These are phyloP conservation scores for Drosophila dunni DNA, from an alignment of 1,140 invertebrate genomes.

Conservation along the genomic window DNA sequence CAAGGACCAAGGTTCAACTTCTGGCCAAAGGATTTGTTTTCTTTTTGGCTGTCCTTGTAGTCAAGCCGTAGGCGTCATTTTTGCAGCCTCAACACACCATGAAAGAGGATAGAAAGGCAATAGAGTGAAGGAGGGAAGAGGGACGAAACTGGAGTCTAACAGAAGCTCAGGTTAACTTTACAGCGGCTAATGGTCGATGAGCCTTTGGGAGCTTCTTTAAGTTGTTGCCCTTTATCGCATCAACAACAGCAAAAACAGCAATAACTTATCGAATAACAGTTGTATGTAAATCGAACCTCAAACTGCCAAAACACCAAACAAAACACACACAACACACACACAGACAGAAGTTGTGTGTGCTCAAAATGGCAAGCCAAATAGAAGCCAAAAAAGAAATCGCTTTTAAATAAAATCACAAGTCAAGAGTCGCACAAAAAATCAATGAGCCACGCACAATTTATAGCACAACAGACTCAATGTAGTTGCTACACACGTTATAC, in stretches of 20 bases:
- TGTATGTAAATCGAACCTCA: conserved; percentile 48
- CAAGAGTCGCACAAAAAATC: conserved; percentile 50
- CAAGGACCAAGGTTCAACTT: conserved; percentile 15
- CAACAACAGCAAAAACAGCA: conserved; percentile 32
- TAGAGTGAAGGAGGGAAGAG: neutral
- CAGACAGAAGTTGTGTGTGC: neutral
- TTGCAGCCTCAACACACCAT: conserved; percentile 1
- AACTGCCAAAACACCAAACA: conserved; percentile 2
- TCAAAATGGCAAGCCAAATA: conserved; percentile 40
- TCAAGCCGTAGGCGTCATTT: conserved; percentile 34
- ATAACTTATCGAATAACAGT: conserved; percentile 9
- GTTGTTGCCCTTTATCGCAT: conserved; percentile 39
- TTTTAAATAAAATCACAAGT: conserved; percentile 69
- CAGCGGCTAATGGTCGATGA: conserved; percentile 62
- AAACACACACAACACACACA: conserved; percentile 6
- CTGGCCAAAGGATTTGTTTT: conserved; percentile 36
- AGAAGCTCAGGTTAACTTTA: conserved; percentile 43
- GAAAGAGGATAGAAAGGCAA: neutral
- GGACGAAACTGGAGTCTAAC: neutral
- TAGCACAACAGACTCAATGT: conserved; percentile 45
- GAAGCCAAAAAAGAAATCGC: conserved; percentile 43
- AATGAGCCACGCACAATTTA: conserved; percentile 68
- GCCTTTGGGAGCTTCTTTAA: conserved; percentile 42
- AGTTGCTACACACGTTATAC: conserved; percentile 15
- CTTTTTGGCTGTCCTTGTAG: conserved; percentile 45